These are phyloP conservation scores for Drosophila pegasa DNA, from an alignment of 2,888 invertebrate species.

Conservation along the genomic window DNA sequence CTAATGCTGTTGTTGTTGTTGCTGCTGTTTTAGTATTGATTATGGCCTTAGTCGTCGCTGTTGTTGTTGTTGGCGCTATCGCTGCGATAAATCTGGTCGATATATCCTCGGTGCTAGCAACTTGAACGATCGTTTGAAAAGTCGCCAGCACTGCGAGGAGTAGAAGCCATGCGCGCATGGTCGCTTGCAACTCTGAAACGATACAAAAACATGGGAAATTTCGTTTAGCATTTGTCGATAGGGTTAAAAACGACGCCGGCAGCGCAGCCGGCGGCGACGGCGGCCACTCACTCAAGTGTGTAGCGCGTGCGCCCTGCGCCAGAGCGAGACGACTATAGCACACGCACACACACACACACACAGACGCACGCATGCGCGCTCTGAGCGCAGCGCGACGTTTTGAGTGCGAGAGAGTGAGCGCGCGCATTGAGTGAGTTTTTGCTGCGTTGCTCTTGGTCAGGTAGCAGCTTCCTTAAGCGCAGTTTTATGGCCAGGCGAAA, in stretches of 20 bases:
- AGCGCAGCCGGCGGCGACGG: slow-evolving; percentile 10
- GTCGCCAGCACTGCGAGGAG: slow-evolving; percentile 86
- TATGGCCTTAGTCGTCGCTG: slow-evolving; percentile 43
- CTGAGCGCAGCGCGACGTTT: slow-evolving; percentile 11
- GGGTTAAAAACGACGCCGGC: slow-evolving; percentile 65
- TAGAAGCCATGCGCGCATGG: slow-evolving; percentile 86
- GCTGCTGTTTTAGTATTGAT: slow-evolving; percentile 49
- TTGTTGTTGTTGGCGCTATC: slow-evolving; percentile 71
- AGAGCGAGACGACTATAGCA: slow-evolving; percentile 47
- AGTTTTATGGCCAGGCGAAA: slow-evolving; percentile 52
- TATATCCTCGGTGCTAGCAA: slow-evolving; percentile 85
- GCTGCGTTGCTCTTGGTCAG: slow-evolving; percentile 4
- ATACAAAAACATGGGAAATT: slow-evolving; percentile 81
- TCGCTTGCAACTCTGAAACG: slow-evolving; percentile 85
- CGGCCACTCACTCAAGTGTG: slow-evolving; percentile 5
- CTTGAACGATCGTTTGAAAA: slow-evolving; percentile 85
- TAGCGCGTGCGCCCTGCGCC: slow-evolving; percentile 32
- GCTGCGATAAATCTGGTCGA: slow-evolving; percentile 81
- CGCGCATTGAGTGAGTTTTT: slow-evolving; percentile 8
- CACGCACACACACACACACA: background rate
- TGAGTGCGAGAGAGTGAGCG: slow-evolving; percentile 12
- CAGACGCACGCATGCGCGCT: slow-evolving; percentile 24
- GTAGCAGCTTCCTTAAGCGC: slow-evolving; percentile 60
- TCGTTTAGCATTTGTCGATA: slow-evolving; percentile 75
- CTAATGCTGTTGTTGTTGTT: slow-evolving; percentile 61